These are phyloP conservation scores for Lymantria monacha DNA, from an alignment of 2,888 invertebrate genomes.

Conservation along the genomic window DNA sequence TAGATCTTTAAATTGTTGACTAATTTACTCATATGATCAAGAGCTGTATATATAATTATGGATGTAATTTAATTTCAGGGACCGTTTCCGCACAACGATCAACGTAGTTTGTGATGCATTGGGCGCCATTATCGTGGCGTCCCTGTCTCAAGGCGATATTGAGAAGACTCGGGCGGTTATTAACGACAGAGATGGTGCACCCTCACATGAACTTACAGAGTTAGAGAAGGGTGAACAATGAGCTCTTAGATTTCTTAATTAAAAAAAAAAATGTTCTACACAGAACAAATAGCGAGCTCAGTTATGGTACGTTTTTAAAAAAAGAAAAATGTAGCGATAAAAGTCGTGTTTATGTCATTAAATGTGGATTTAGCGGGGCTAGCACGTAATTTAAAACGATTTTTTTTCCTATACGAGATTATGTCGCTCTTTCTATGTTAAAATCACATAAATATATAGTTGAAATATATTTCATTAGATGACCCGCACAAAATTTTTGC, in stretches of 20 bases:
- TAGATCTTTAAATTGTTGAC: too few relatives aligned
- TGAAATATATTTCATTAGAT: too few relatives aligned
- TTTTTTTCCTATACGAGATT: too few relatives aligned
- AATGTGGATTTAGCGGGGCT: too few relatives aligned
- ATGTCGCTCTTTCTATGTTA: too few relatives aligned
- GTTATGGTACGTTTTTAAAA: background rate
- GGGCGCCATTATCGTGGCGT: slow-evolving; percentile 95
- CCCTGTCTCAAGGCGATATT: slow-evolving; percentile 89
- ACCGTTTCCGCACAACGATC: slow-evolving; percentile 93
- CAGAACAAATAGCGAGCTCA: background rate
- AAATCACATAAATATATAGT: too few relatives aligned
- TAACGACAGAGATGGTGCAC: slow-evolving; percentile 72
- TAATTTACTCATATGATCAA: too few relatives aligned
- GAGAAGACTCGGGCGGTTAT: slow-evolving; percentile 61
- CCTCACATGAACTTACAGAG: slow-evolving; percentile 86
- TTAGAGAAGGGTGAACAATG: slow-evolving; percentile 78
- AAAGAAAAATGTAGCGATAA: background rate
- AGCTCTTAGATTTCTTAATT: slow-evolving; percentile 17
- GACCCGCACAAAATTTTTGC: too few relatives aligned
- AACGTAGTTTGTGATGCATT: slow-evolving; percentile 98
- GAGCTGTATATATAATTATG: background rate
- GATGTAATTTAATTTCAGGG: slow-evolving; percentile 75
- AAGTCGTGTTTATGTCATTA: background rate
- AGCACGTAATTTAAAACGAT: too few relatives aligned
- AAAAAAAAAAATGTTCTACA: background rate